Percentiles rank a stretch among this genome's conserved stretches.
Evolutionary conservation across 37 sponge, comb jelly and placozoan genomes (phyloP).

Genomic region (Hexactinellida sp.): DNA sequence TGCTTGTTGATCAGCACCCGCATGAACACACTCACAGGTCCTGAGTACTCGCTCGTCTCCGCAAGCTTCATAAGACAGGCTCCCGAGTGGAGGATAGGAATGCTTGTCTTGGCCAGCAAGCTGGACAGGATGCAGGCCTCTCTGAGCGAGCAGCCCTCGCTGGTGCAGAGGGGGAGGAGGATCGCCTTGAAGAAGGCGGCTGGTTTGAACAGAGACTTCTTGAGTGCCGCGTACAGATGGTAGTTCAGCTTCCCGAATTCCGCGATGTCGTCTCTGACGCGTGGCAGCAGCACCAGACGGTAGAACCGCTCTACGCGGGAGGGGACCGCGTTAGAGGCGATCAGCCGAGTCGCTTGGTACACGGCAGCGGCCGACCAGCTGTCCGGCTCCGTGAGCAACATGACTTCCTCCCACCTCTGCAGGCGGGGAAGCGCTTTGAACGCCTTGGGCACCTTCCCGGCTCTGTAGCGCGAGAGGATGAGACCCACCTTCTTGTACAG

Average conservation of each 20-base stretch:
- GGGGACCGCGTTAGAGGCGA: slow-evolving; percentile 71
- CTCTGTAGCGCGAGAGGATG: slow-evolving; percentile 78
- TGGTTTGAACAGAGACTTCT: slow-evolving; percentile 90
- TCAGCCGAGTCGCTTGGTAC: slow-evolving; percentile 88
- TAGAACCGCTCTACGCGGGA: slow-evolving; percentile 78
- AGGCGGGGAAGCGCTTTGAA: slow-evolving; percentile 90
- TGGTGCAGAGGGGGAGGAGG: slow-evolving; percentile 77
- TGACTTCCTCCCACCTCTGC: slow-evolving; percentile 85
- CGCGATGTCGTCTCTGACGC: slow-evolving; percentile 92
- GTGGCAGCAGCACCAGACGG: slow-evolving; percentile 80
- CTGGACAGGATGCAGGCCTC: slow-evolving; percentile 95
- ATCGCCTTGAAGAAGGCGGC: slow-evolving; percentile 97
- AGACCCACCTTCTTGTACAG: slow-evolving; percentile 45
- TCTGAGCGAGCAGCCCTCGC: slow-evolving; percentile 75
- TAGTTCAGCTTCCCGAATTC: slow-evolving; percentile 88
- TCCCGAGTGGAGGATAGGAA: slow-evolving; percentile 85
- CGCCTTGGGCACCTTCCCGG: slow-evolving; percentile 90
- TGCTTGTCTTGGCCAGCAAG: slow-evolving; percentile 62
- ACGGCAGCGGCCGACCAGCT: slow-evolving; percentile 92
- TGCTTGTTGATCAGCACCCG: slow-evolving; percentile 87
- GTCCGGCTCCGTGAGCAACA: slow-evolving; percentile 74
- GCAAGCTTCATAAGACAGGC: slow-evolving; percentile 90
- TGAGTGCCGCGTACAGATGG: slow-evolving; percentile 84
- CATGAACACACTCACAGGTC: slow-evolving; percentile 84
- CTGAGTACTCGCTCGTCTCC: slow-evolving; percentile 82